Conservation (phyloP, 2,797 vertebrate genomes). For the Sebastes matsubarae region DNA sequence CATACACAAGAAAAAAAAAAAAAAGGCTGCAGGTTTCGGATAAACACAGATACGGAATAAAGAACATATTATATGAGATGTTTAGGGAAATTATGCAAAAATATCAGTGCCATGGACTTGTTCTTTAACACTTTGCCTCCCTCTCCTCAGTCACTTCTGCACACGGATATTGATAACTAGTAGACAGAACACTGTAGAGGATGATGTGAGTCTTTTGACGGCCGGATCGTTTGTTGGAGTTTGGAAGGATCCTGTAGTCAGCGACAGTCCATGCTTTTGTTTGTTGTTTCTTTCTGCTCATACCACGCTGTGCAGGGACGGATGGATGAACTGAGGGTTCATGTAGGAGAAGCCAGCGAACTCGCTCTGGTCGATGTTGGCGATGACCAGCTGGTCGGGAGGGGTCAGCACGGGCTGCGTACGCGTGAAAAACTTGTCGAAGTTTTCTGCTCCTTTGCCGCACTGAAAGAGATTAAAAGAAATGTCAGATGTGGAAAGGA, state of each 20-base stretch:
- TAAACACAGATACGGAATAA: constrained; percentile 27
- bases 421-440: constrained; percentile 98
- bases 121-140: constrained; percentile 22
- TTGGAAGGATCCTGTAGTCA: constrained; percentile 52
- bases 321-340: constrained; percentile 92
- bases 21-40: constrained; percentile 34
- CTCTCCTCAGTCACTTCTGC: constrained; percentile 25
- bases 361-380: constrained; percentile 98
- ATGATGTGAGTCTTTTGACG: constrained; percentile 42
- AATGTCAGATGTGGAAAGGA: not conserved
- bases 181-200: constrained; percentile 52
- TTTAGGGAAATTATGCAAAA: constrained; percentile 6
- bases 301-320: constrained; percentile 87
- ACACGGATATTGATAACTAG: constrained; percentile 33
- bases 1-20: constrained; percentile 38
- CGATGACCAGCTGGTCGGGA: constrained; percentile 96
- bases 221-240: constrained; percentile 32
- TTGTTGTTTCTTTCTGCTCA: constrained; percentile 76
- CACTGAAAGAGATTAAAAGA: constrained; percentile 80
- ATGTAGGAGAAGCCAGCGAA: constrained; percentile 97
- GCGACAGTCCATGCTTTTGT: constrained; percentile 42
- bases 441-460: constrained; percentile 97
- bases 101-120: constrained; percentile 29
- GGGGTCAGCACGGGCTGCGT: constrained; percentile 96
- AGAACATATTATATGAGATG: constrained; percentile 32